A percentile compares a stretch with the other conserved stretches of the same genome.
These are phyloP conservation scores for Cinclus mexicanus DNA, from an alignment of 2,113 vertebrate species.

Conservation along the genomic window DNA sequence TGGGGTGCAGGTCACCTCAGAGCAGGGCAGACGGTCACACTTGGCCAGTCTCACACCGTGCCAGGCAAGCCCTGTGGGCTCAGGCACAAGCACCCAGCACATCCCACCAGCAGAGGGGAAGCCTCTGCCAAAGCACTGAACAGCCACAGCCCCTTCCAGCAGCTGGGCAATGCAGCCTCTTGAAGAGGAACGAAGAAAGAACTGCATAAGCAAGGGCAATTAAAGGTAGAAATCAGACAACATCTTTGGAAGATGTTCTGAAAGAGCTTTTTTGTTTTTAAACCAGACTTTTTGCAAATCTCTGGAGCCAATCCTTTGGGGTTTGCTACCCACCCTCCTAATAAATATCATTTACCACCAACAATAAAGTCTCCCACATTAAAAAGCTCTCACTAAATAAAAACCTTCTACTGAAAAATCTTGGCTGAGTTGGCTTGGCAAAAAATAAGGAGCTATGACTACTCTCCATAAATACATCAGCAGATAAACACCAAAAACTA, in stretches of 20 bases:
- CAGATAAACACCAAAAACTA: constrained; percentile 47
- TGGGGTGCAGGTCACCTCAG: neutral
- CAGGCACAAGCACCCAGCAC: neutral
- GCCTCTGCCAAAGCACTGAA: neutral
- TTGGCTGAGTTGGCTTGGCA: constrained; percentile 39
- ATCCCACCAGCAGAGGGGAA: fast-evolving
- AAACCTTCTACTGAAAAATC: constrained; percentile 52
- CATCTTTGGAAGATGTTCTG: constrained; percentile 33
- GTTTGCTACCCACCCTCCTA: constrained; percentile 53
- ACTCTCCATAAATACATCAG: constrained; percentile 63
- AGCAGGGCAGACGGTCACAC: neutral
- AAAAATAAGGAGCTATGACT: constrained; percentile 50
- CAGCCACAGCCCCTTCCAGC: neutral
- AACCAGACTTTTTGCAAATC: neutral
- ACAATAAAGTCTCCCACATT: constrained; percentile 56
- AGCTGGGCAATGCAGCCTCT: neutral
- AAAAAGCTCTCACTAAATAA: constrained; percentile 63
- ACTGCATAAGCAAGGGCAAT: neutral
- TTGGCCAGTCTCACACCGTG: fast-evolving
- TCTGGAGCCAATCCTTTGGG: neutral
- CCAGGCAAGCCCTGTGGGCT: neutral
- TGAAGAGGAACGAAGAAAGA: neutral
- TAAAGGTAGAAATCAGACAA: constrained; percentile 39
- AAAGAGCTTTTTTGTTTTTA: constrained; percentile 36
- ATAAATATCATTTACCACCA: constrained; percentile 62